phyloP scores from a whole-genome alignment of 2,888 invertebrate species.

The Acleris cristana region DNA sequence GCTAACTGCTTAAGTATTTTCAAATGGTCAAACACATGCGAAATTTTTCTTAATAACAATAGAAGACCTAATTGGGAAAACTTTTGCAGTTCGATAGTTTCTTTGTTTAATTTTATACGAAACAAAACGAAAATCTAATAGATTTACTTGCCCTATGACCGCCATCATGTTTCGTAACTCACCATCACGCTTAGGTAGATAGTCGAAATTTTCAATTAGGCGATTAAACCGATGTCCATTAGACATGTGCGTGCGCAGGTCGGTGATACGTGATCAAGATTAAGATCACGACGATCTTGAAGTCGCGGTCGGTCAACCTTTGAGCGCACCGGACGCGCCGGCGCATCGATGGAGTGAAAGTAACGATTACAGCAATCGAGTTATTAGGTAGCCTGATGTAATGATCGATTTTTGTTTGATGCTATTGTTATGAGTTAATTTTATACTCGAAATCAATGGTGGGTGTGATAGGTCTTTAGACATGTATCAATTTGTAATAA shows the following conservation, averaged over 20 bases:
- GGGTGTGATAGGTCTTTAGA: constrained; percentile 2
- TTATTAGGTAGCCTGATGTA: constrained; percentile 74
- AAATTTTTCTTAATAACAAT: background rate
- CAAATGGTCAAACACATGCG: background rate
- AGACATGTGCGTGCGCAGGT: constrained; percentile 25
- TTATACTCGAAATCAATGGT: constrained; percentile 11
- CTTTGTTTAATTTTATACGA: background rate
- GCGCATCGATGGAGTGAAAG: constrained; percentile 73
- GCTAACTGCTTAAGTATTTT: constrained; percentile 16
- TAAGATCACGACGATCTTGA: constrained; percentile 34
- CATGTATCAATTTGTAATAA: constrained; percentile 3
- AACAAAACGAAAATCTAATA: background rate
- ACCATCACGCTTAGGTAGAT: constrained; percentile 14
- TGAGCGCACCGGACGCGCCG: constrained; percentile 55
- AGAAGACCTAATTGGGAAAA: background rate
- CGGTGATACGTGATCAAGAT: constrained; percentile 28
- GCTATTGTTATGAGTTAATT: constrained; percentile 49
- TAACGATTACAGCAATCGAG: constrained; percentile 72
- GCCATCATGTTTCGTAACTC: constrained; percentile 8
- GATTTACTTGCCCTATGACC: constrained; percentile 5
- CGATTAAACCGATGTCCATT: constrained; percentile 26
- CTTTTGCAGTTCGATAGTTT: background rate
- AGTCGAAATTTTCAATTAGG: constrained; percentile 31
- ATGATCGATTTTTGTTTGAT: constrained; percentile 65
- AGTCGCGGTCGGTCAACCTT: constrained; percentile 57